phyloP scores from a whole-genome alignment of 53 echinoderm and acorn worm genomes.

The Crossaster papposus region DNA sequence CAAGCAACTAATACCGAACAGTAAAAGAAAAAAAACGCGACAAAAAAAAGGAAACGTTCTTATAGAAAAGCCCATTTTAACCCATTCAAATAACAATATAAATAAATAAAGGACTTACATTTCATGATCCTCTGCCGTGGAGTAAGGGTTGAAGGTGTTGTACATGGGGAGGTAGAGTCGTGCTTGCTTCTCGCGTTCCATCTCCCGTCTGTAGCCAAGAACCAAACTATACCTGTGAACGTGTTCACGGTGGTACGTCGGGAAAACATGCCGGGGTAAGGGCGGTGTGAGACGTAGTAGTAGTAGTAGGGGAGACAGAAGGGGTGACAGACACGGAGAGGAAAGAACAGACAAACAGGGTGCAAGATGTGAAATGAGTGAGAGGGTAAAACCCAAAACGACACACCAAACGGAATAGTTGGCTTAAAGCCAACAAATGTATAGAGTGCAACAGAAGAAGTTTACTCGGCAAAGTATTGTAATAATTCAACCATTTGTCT shows the following conservation, averaged over 20 bases:
- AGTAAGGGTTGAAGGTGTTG: slow-evolving; percentile 89
- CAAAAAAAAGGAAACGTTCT: no score
- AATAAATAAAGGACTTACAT: slow-evolving; percentile 66
- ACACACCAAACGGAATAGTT: not conserved
- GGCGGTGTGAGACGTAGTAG: slow-evolving; percentile 12
- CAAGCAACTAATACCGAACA: not conserved
- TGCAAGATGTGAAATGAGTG: slow-evolving; percentile 56
- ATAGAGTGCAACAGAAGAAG: no score
- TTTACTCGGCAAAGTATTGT: no score
- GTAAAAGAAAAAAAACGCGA: not conserved
- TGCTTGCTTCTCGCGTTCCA: slow-evolving; percentile 85
- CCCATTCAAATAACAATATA: no score
- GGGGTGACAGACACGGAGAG: not conserved
- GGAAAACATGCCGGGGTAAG: not conserved
- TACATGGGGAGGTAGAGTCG: slow-evolving; percentile 91
- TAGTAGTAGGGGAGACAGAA: not conserved
- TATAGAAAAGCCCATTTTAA: no score
- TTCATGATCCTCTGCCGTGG: slow-evolving; percentile 74
- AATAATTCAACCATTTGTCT: no score
- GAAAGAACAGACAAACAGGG: slow-evolving; percentile 43
- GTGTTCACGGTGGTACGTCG: not conserved
- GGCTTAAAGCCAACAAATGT: no score
- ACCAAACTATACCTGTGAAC: slow-evolving; percentile 64
- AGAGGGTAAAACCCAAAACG: slow-evolving; percentile 6
- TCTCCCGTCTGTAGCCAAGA: slow-evolving; percentile 79